phyloP scores from a whole-genome alignment of 2,113 vertebrate species.

The Nibea albiflora region DNA sequence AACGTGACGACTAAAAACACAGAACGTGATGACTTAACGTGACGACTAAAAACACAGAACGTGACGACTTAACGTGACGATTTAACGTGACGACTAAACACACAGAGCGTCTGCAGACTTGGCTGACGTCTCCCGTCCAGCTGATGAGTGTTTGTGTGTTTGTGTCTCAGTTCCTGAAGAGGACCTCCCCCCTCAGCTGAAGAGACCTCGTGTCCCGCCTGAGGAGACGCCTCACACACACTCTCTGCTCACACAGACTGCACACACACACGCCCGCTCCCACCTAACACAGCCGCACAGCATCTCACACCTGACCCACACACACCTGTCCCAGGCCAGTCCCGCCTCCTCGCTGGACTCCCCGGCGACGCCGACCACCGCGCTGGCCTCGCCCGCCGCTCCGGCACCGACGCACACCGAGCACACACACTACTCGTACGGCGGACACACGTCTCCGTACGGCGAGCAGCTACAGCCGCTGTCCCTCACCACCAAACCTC shows the following conservation, averaged over 20 bases:
- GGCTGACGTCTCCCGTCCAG: too few species aligned
- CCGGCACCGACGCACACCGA: conserved; percentile 91
- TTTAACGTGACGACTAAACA: too few species aligned
- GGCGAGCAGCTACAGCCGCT: conserved; percentile 93
- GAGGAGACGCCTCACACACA: conserved; percentile 70
- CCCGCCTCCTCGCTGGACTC: conserved; percentile 92
- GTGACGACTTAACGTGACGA: too few species aligned
- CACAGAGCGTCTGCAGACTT: too few species aligned
- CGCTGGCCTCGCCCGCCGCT: conserved; percentile 89
- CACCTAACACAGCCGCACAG: conserved; percentile 43
- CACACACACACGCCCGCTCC: conserved; percentile 41
- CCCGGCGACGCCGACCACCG: conserved; percentile 90
- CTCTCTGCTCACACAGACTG: conserved; percentile 7
- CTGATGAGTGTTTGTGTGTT: not conserved
- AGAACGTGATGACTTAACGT: too few species aligned
- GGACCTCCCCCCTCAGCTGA: conserved; percentile 83
- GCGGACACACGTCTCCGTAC: conserved; percentile 52
- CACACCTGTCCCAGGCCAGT: conserved; percentile 90
- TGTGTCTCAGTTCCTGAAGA: conserved; percentile 44
- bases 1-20: too few species aligned
- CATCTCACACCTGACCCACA: conserved; percentile 84
- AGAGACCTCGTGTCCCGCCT: conserved; percentile 86
- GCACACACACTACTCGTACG: conserved; percentile 71
- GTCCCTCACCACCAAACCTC: conserved; percentile 92
- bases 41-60: too few species aligned